Conservation (phyloP, 1,140 invertebrate species). For the Drosophila pruinosa region DNA sequence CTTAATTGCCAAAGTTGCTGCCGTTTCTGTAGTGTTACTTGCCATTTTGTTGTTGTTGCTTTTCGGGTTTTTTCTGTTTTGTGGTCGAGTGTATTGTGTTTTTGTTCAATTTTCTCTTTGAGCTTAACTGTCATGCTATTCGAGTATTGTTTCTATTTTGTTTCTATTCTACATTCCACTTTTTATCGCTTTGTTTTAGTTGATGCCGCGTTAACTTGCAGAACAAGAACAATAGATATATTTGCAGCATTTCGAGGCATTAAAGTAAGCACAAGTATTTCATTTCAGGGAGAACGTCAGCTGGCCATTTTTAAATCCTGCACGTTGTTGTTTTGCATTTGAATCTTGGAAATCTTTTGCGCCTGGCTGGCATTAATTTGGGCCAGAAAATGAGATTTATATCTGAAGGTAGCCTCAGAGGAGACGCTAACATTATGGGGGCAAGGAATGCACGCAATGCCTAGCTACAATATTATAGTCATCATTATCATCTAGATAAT, state of each 20-base stretch:
- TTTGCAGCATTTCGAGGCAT: conserved; percentile 22
- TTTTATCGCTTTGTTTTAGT: conserved; percentile 48
- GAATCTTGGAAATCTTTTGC: conserved; percentile 17
- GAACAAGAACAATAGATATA: conserved; percentile 57
- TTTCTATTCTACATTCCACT: conserved; percentile 43
- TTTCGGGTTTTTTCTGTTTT: conserved; percentile 16
- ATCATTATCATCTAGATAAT: conserved; percentile 26
- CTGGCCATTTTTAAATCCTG: conserved; percentile 36
- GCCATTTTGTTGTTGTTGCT: conserved; percentile 34
- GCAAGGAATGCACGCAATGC: conserved; percentile 16
- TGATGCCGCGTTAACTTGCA: conserved; percentile 13
- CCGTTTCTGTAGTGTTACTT: conserved; percentile 32
- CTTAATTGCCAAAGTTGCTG: conserved; percentile 78
- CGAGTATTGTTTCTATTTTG: conserved; percentile 24
- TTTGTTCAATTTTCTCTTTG: conserved; percentile 43
- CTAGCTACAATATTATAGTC: conserved; percentile 5
- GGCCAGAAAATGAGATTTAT: conserved; percentile 19
- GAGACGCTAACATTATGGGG: conserved; percentile 9
- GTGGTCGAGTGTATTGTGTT: conserved; percentile 13
- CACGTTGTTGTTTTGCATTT: conserved; percentile 26
- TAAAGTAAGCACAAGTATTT: background rate
- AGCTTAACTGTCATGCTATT: conserved; percentile 64
- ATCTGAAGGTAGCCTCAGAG: background rate
- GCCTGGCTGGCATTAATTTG: conserved; percentile 25
- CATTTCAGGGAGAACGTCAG: background rate